Evolutionary conservation across 30 jellyfish, hydroid and myxozoan species (phyloP), one percentile per base, ranked within the genome.

Genomic region (Turritopsis rubra): DNA sequence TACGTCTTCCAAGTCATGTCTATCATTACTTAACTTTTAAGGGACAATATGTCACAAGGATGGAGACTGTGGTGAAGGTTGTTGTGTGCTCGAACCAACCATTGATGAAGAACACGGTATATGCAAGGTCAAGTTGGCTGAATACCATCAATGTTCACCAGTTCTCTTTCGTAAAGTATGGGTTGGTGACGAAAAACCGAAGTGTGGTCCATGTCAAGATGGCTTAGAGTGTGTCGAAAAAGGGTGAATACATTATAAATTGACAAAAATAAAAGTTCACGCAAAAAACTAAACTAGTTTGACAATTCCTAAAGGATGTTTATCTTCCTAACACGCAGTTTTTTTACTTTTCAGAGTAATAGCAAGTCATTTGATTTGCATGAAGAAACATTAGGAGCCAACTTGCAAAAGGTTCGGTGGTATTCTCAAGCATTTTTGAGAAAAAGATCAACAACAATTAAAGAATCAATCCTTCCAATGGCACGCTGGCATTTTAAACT

Each of bases 41-140:
- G 99, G 99, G 7, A 83, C 97, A 7, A 85, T 93, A 41, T 93
- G 99, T 79, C 91, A 88, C 79, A 88, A 93, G 23, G 99, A 88
- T 73, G 82, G 83, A 0, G 99, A 93, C 22, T 93, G 99, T 81
- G 88, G 86, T 8, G 99, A 89, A 20, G 95, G 89, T 17, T 93
- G 99, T 75, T 93, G 99, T 72, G 96, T 93, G 1, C 30, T 93
- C 52, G 99, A 93, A 72, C 99, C 99, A 78, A 88, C 99, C 29
- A 90, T 93, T 24, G 89, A 93, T 65, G 95, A 85, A 65, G 84
- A 85, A 16, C 95, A 86, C 52, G 83, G 91, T 24, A 89, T 89
- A 16, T 93, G 99, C 86, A 93, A 93, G 83, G 91, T 91, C 54
- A 88, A 88, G 66, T 84, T 93, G 26, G 91, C 87, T 13, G 96